Evolutionary conservation across 2,888 invertebrate species (phyloP).

Genomic region (Scaptomyza parva): DNA sequence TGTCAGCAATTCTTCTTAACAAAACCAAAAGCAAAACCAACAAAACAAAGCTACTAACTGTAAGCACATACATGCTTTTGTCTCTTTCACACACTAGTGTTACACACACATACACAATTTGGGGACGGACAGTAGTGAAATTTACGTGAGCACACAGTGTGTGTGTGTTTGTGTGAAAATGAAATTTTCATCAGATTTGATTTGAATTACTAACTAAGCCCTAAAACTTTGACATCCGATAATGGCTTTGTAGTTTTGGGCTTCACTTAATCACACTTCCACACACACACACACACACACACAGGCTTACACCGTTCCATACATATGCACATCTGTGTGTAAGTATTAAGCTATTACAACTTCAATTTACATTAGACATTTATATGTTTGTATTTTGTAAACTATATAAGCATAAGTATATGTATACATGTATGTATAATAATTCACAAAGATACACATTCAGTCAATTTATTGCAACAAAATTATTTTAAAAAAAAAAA

Average conservation of each 20-base stretch:
- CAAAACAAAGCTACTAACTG: conserved; percentile 33
- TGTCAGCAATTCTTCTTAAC: conserved; percentile 68
- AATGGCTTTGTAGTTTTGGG: conserved; percentile 16
- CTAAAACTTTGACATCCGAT: conserved; percentile 40
- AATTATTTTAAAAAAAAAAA: conserved; percentile 39
- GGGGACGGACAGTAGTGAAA: conserved; percentile 64
- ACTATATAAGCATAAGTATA: conserved; percentile 22
- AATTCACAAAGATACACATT: conserved; percentile 52
- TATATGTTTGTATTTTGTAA: conserved; percentile 38
- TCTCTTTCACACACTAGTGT: not conserved
- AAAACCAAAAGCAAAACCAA: conserved; percentile 9
- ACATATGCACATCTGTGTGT: conserved; percentile 13
- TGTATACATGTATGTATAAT: conserved; percentile 38
- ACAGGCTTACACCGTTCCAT: too few species aligned
- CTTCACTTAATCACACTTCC: too few species aligned
- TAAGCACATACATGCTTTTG: conserved; percentile 41
- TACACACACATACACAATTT: conserved; percentile 16
- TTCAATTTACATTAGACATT: conserved; percentile 63
- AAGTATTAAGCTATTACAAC: conserved; percentile 33
- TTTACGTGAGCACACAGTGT: conserved; percentile 11
- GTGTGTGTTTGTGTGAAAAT: conserved; percentile 19
- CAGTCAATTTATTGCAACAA: conserved; percentile 76
- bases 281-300: conserved; percentile 27
- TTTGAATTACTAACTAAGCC: conserved; percentile 42
- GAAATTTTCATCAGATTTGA: conserved; percentile 26